Evolutionary conservation across 2,797 vertebrate species (phyloP), one percentile per base, ranked within the genome.

Genomic region (Gambusia yucatana): DNA sequence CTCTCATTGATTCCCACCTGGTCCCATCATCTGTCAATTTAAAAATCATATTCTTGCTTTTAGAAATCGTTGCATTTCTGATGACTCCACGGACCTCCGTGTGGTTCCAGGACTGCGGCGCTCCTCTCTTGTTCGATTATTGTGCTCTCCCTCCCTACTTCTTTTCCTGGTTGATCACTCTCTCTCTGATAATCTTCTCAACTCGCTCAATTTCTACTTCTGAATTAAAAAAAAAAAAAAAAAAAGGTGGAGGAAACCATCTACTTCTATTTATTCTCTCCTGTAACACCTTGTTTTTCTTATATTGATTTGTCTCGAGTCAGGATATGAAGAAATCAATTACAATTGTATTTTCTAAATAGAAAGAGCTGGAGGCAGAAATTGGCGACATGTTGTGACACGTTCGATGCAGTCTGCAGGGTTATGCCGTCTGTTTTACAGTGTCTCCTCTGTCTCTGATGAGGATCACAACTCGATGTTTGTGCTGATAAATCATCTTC

Each of bases 1-100:
- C 88, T 87, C 91, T 88, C 88, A 74, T 87, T 92, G 86, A 73
- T 88, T 90, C 93, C 88, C 92, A 87, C 83, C 88, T 83, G 89
- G 85, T 82, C 87, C 83, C 90, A 86, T 89, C 89, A 88, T 88
- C 83, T 69, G 84, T 91, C 89, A 78, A 89, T 88, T 91, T 86
- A 91, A 93, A 70, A 91, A 95, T 93, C 89, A 93, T 92, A 94
- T 91, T 89, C 90, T 87, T 43, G 81, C 89, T 77, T 91, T 95
- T 89, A 87, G 67, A 90, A 94, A 93, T 92, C 90, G 89, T 93
- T 94, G 95, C 94, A 95, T 95, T 94, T 93, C 87, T 95, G 92
- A 96, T 96, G 93, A 95, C 94, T 95, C 94, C 80, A 81, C 83
- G 93, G 94, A 93, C 94, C 87, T 9, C 61, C 75, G 50, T 84